phyloP scores from a whole-genome alignment of 1,140 invertebrate genomes.

The Brachionus rubens region DNA sequence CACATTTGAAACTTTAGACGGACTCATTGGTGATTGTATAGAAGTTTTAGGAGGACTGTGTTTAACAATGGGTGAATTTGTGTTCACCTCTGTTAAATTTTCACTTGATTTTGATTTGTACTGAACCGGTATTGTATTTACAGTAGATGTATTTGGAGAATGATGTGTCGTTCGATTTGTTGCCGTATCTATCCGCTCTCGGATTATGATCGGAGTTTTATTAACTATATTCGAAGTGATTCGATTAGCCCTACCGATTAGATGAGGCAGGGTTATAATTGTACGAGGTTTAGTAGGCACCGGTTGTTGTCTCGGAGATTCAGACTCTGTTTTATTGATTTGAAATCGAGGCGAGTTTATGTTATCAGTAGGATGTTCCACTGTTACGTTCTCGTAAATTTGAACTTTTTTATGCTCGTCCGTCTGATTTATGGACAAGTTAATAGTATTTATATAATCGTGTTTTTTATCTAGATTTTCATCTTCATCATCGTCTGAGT shows the following conservation, averaged over 20 bases:
- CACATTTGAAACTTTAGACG: background rate
- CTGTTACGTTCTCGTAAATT: too few relatives aligned
- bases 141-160: slow-evolving; percentile 3
- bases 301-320: background rate
- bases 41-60: background rate
- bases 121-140: background rate
- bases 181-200: slow-evolving; percentile 3
- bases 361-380: too few relatives aligned
- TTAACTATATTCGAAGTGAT: background rate
- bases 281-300: slow-evolving; percentile 6
- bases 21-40: background rate
- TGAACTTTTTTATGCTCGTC: too few relatives aligned
- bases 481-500: background rate
- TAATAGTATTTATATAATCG: too few relatives aligned
- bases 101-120: background rate
- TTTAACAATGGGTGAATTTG: background rate
- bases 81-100: background rate
- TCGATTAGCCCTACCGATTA: slow-evolving; percentile 6
- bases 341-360: too few relatives aligned
- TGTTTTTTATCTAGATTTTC: background rate
- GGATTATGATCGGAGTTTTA: slow-evolving; percentile 32
- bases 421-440: too few relatives aligned
- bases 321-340: too few relatives aligned
- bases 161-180: background rate
- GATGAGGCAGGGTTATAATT: slow-evolving; percentile 17